These are phyloP conservation scores for Leptinotarsa peninsularis DNA, from an alignment of 2,888 invertebrate species.

Conservation along the genomic window DNA sequence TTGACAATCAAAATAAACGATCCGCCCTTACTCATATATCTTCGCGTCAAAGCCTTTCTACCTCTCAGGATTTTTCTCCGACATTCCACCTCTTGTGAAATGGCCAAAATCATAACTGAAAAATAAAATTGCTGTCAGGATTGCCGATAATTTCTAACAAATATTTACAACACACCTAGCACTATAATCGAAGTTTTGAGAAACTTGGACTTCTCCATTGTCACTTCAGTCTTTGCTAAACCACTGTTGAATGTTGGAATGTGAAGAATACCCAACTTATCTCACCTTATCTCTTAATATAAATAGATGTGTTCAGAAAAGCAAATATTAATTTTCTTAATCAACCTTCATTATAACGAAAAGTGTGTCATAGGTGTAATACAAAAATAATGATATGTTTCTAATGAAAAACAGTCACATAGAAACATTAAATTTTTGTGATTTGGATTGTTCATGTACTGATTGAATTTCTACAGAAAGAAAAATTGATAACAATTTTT, in stretches of 20 bases:
- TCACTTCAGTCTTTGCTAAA: slow-evolving; percentile 3
- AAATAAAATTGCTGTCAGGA: slow-evolving; percentile 41
- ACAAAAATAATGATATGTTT: no score
- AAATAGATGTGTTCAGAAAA: slow-evolving; percentile 18
- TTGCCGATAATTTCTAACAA: neutral
- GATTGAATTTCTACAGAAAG: no score
- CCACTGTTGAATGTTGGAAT: slow-evolving; percentile 24
- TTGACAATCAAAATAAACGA: slow-evolving; percentile 43
- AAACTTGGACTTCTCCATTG: slow-evolving; percentile 23
- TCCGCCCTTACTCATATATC: slow-evolving; percentile 79
- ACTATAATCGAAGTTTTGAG: slow-evolving; percentile 21
- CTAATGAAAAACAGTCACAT: no score
- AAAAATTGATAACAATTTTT: no score
- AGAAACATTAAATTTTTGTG: no score
- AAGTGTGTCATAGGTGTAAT: slow-evolving; percentile 30
- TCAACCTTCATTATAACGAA: slow-evolving; percentile 28
- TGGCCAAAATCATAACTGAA: slow-evolving; percentile 75
- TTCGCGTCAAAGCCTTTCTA: slow-evolving; percentile 81
- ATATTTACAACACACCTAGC: slow-evolving; percentile 18
- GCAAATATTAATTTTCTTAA: slow-evolving; percentile 40
- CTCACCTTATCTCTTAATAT: slow-evolving; percentile 12
- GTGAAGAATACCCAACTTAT: slow-evolving; percentile 27
- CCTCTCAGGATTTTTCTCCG: slow-evolving; percentile 84
- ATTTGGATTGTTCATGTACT: no score
- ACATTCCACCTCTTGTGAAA: slow-evolving; percentile 80